A percentile compares a stretch with the other conserved stretches of the same genome.
Evolutionary conservation across 35 echinoderm and acorn worm genomes (phyloP).

Genomic region (Ophioderma brevispina): DNA sequence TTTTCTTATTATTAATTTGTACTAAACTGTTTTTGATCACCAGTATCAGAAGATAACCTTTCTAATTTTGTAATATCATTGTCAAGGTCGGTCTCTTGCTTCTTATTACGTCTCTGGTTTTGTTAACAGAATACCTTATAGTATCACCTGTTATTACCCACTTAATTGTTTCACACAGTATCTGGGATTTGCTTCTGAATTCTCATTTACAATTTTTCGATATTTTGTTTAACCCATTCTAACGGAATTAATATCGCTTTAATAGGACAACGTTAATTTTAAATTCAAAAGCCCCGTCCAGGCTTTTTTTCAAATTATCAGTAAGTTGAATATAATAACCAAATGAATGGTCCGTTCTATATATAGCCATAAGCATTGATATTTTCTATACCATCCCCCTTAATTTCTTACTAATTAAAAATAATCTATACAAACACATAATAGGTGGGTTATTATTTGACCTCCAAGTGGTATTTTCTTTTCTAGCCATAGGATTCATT

Average conservation of each 20-base stretch:
- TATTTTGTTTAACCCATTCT: conserved; percentile 8
- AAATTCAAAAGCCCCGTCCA: conserved; percentile 27
- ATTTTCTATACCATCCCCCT: neutral
- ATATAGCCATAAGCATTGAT: conserved; percentile 1
- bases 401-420: conserved; percentile 27
- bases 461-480: conserved; percentile 10
- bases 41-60: neutral
- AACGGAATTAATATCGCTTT: neutral
- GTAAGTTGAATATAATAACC: neutral
- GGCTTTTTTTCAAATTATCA: neutral
- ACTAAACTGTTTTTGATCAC: neutral
- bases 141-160: conserved; percentile 28
- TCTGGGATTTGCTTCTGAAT: conserved; percentile 8
- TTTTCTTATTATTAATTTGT: neutral
- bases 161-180: conserved; percentile 29
- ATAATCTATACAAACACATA: neutral
- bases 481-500: neutral
- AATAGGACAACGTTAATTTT: conserved; percentile 30
- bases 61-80: neutral
- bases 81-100: neutral
- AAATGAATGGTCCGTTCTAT: conserved; percentile 34
- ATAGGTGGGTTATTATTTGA: conserved; percentile 3
- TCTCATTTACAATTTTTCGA: no score
- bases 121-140: conserved; percentile 12
- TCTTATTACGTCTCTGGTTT: neutral